Base-by-base conservation (phyloP, 2,888 invertebrate species). In the Idaea dimidiata region DNA sequence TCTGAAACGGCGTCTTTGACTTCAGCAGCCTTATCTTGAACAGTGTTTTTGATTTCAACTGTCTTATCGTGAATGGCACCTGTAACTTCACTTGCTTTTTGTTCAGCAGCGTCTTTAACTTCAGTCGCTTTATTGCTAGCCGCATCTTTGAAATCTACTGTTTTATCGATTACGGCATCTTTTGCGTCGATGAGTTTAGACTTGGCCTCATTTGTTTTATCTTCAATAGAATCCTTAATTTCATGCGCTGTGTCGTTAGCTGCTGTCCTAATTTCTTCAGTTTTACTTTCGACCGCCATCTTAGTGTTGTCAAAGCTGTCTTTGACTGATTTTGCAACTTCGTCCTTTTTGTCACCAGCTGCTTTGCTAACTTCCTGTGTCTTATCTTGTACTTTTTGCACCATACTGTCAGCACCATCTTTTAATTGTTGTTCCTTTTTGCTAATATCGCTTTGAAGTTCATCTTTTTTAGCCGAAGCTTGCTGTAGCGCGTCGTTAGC, bases 401-500 rank as follows among this genome's bases (percentile, higher is more conserved):
- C 75, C 59, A 81, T 58, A 56, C 76, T 70, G 17, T 74, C 76
- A 66, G 80, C 80, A 56, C 70, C 79, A 31, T 78, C 74, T 70
- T 79, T 78, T 3, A 84, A 60, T 72, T 84, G 82, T n/a, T 80
- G 75, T 63, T 83, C 78, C 69, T 85, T 86, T 58, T 85, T 82
- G 17, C 76, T 72, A 16, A 78, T 73, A 33, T 72, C 74, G 53
- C 81, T 80, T 74, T 86, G 78, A 6, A 89, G 70, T 59, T 87
- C 82, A 62, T 88, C 82, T 71, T 87, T 89, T 60, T 86, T 84
- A 17, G 81, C 79, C 0, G 84, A 75, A 6, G 82, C 88, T 69
- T 90, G 83, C 54, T 87, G 83, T 31, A 82, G 57, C 43, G 83
- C 70, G 61, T 89, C 81, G 57, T 85, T 85, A n/a, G 84, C 86